Conservation (phyloP, 2,797 vertebrate species). For the Sparus aurata region DNA sequence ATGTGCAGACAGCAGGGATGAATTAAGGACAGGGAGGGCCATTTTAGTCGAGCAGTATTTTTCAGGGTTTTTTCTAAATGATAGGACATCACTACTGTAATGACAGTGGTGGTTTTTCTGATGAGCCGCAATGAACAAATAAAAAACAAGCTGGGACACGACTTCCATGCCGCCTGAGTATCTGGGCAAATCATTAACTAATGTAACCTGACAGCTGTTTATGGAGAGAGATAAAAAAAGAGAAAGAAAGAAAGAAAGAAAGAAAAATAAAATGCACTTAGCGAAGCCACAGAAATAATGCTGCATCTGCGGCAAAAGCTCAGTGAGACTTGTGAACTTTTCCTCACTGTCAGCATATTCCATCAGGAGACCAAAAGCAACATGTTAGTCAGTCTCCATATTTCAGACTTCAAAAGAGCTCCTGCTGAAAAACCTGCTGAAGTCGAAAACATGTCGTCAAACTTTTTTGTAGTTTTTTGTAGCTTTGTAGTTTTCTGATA, state of each 20-base stretch:
- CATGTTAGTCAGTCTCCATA: accelerated
- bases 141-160: background rate
- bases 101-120: background rate
- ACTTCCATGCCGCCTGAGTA: background rate
- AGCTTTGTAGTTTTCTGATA: no score
- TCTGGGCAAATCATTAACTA: background rate
- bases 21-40: conserved; percentile 51
- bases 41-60: conserved; percentile 8
- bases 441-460: background rate
- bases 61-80: background rate
- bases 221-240: no score
- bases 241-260: no score
- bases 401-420: background rate
- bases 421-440: background rate
- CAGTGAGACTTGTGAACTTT: no score
- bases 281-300: background rate
- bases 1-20: conserved; percentile 65
- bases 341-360: background rate
- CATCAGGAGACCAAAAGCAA: background rate
- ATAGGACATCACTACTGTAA: background rate
- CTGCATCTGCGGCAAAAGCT: background rate
- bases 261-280: no score
- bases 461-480: background rate
- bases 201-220: no score
- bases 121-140: background rate